phyloP scores from a whole-genome alignment of 37 sponge, comb jelly and placozoan species.

The Halichondria panicea region DNA sequence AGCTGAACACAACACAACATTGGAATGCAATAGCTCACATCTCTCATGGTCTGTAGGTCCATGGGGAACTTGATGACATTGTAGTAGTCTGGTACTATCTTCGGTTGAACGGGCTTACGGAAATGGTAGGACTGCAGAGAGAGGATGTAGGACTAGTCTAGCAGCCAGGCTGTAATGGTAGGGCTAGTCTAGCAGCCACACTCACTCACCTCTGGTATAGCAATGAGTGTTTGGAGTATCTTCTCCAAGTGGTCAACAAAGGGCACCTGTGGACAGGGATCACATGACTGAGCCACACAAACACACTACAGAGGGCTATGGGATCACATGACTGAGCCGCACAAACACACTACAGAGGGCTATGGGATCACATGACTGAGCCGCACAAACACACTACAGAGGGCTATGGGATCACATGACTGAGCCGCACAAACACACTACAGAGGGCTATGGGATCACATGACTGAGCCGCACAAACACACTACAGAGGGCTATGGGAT shows the following conservation, averaged over 20 bases:
- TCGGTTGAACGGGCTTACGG: conserved; percentile 87
- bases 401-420: no score
- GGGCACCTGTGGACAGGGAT: conserved; percentile 40
- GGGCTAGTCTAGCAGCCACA: background rate
- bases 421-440: no score
- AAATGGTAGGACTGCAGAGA: conserved; percentile 72
- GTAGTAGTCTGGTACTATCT: conserved; percentile 94
- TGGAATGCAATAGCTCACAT: conserved; percentile 28
- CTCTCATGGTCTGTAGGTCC: conserved; percentile 97
- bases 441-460: no score
- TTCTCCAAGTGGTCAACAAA: conserved; percentile 73
- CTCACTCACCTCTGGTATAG: conserved; percentile 65
- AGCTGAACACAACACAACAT: no score
- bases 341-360: no score
- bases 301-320: conserved; percentile 17
- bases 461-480: no score
- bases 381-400: no score
- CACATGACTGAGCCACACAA: background rate
- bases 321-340: no score
- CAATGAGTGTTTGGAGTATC: conserved; percentile 50
- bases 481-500: no score
- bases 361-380: no score
- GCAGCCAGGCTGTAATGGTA: background rate
- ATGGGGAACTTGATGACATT: conserved; percentile 91
- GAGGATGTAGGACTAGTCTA: background rate